A percentile compares a stretch with the other conserved stretches of the same genome.
Conservation (phyloP, 2,888 invertebrate species). For the Caenorhabditis sulstoni region DNA sequence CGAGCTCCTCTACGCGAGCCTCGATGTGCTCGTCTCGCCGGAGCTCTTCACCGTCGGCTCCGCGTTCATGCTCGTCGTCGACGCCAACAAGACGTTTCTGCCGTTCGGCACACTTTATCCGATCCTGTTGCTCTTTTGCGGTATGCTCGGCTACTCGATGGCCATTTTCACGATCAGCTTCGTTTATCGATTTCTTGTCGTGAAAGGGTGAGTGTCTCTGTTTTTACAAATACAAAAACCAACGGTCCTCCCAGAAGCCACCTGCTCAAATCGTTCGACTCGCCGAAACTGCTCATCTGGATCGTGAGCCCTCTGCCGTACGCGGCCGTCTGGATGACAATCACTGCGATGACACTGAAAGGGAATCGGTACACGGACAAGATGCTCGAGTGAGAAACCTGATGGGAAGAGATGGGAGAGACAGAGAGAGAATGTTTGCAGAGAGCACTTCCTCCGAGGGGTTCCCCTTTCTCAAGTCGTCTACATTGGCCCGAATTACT, state of each 20-base stretch:
- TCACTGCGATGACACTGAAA: conserved; percentile 22
- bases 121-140: conserved; percentile 37
- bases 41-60: conserved; percentile 29
- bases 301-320: conserved; percentile 28
- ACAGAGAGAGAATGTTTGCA: not conserved
- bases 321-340: conserved; percentile 30
- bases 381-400: conserved; percentile 11
- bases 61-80: conserved; percentile 38
- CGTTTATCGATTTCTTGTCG: conserved; percentile 28
- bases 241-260: conserved; percentile 29
- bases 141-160: conserved; percentile 48
- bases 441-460: conserved; percentile 21
- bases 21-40: conserved; percentile 37
- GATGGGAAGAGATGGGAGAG: not conserved
- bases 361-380: conserved; percentile 30
- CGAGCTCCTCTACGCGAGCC: conserved; percentile 21
- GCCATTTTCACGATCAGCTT: conserved; percentile 40
- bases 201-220: not conserved
- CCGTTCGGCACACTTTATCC: conserved; percentile 26
- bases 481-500: conserved; percentile 38
- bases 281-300: conserved; percentile 24
- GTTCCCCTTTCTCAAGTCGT: conserved; percentile 12
- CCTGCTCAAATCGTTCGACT: conserved; percentile 34
- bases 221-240: too few species aligned
- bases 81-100: conserved; percentile 36